Evolutionary conservation across 2,797 vertebrate species (phyloP).

Genomic region (Ctenopoma kingsleyae): DNA sequence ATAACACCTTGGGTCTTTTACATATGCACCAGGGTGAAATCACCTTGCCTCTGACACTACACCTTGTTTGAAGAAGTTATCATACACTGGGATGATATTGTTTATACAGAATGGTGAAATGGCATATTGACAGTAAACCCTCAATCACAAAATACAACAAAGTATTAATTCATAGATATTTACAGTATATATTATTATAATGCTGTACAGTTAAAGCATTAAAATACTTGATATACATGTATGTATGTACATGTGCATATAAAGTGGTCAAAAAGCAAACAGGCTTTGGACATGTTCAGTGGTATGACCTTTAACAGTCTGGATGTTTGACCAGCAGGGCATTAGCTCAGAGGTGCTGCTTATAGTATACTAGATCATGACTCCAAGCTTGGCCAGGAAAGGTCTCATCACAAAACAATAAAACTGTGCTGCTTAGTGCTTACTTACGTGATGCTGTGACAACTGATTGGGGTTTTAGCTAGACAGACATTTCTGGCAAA

Average conservation of each 20-base stretch:
- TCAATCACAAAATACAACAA: constrained; percentile 1
- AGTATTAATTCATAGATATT: constrained; percentile 68
- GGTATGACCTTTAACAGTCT: constrained; percentile 70
- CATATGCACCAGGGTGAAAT: too few species aligned
- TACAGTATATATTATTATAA: constrained; percentile 65
- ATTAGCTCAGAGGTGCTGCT: constrained; percentile 39
- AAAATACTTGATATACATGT: constrained; percentile 57
- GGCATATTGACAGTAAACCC: too few species aligned
- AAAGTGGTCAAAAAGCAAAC: constrained; percentile 67
- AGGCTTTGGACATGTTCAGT: constrained; percentile 61
- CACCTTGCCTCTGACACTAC: too few species aligned
- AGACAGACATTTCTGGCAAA: constrained; percentile 21
- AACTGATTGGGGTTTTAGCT: constrained; percentile 5
- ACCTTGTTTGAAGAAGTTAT: too few species aligned
- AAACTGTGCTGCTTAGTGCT: not conserved
- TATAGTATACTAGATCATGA: constrained; percentile 18
- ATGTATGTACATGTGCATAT: constrained; percentile 69
- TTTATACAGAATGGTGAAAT: too few species aligned
- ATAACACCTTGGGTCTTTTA: too few species aligned
- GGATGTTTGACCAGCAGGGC: constrained; percentile 39
- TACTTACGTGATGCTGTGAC: not conserved
- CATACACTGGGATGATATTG: too few species aligned
- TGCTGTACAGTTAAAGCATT: constrained; percentile 70
- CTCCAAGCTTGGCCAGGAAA: constrained; percentile 2
- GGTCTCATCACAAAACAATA: not conserved